Evolutionary conservation across 23 tunicate genomes (phyloP).

Genomic region (Aplidium turbinatum): DNA sequence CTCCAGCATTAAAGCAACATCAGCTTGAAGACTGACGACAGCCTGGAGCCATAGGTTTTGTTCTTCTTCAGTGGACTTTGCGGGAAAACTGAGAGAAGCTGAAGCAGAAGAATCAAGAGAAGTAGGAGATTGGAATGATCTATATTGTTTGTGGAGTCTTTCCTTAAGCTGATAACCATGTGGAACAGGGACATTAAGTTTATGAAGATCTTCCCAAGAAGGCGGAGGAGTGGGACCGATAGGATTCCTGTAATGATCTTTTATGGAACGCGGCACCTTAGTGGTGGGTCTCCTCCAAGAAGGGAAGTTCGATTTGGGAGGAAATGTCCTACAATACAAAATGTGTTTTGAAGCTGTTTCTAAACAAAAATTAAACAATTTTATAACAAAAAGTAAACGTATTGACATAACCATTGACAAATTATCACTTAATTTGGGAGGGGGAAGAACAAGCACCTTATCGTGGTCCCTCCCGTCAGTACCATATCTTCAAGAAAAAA

Average conservation of each 20-base stretch:
- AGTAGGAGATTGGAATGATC: background rate
- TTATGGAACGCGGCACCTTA: slow-evolving; percentile 70
- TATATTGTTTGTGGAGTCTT: background rate
- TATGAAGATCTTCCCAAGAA: slow-evolving; percentile 13
- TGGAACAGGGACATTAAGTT: slow-evolving; percentile 15
- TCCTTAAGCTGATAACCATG: background rate
- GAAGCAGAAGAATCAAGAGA: background rate
- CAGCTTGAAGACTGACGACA: slow-evolving; percentile 56
- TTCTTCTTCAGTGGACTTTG: slow-evolving; percentile 26
- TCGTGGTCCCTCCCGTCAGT: too few relatives aligned
- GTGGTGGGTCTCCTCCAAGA: slow-evolving; percentile 29
- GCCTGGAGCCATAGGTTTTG: slow-evolving; percentile 63
- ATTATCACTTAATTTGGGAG: too few relatives aligned
- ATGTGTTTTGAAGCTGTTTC: background rate
- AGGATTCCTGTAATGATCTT: slow-evolving; percentile 74
- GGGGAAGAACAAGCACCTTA: too few relatives aligned
- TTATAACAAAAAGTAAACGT: too few relatives aligned
- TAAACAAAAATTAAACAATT: too few relatives aligned
- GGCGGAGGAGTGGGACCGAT: slow-evolving; percentile 48
- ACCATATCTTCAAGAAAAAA: too few relatives aligned
- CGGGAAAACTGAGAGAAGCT: background rate
- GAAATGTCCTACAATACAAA: slow-evolving; percentile 3
- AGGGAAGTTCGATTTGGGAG: background rate
- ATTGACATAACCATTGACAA: too few relatives aligned
- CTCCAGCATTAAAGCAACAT: slow-evolving; percentile 45